Percentiles rank a stretch among this genome's conserved stretches.
phyloP scores from a whole-genome alignment of 2,797 vertebrate species.

The Mallotus villosus region DNA sequence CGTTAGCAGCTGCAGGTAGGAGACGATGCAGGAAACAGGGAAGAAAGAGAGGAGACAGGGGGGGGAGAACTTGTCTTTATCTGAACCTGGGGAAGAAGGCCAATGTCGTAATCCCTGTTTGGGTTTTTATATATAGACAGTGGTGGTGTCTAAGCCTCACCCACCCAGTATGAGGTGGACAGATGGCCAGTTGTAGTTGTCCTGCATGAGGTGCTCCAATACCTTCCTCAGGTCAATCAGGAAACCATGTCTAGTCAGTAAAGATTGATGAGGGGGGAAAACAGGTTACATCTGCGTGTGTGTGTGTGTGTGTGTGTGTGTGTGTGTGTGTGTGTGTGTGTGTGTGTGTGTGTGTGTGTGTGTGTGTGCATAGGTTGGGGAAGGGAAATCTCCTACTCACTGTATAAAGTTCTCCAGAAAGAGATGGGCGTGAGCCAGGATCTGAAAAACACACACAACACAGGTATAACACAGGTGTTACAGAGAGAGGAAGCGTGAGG shows the following conservation, averaged over 20 bases:
- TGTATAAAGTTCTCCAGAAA: conserved; percentile 65
- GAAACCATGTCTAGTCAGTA: conserved; percentile 56
- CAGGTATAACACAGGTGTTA: not conserved
- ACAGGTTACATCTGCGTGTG: not conserved
- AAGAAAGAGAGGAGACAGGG: not conserved
- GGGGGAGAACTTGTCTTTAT: not conserved
- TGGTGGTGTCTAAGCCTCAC: conserved; percentile 9
- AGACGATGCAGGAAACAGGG: conserved; percentile 8
- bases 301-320: not conserved
- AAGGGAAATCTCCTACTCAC: conserved; percentile 43
- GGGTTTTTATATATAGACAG: no score
- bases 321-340: not conserved
- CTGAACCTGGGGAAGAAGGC: no score
- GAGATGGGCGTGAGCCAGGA: conserved; percentile 61
- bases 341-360: no score
- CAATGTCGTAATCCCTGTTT: no score
- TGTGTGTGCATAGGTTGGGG: no score
- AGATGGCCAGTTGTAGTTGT: conserved; percentile 55
- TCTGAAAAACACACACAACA: conserved; percentile 33
- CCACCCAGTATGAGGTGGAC: conserved; percentile 55
- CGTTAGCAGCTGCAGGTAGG: conserved; percentile 52
- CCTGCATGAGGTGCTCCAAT: conserved; percentile 51
- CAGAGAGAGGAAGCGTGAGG: no score
- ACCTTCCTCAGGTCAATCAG: conserved; percentile 61
- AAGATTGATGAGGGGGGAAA: not conserved